These are phyloP conservation scores for Cetoscarus ocellatus DNA, from an alignment of 2,797 vertebrate genomes.

Conservation along the genomic window DNA sequence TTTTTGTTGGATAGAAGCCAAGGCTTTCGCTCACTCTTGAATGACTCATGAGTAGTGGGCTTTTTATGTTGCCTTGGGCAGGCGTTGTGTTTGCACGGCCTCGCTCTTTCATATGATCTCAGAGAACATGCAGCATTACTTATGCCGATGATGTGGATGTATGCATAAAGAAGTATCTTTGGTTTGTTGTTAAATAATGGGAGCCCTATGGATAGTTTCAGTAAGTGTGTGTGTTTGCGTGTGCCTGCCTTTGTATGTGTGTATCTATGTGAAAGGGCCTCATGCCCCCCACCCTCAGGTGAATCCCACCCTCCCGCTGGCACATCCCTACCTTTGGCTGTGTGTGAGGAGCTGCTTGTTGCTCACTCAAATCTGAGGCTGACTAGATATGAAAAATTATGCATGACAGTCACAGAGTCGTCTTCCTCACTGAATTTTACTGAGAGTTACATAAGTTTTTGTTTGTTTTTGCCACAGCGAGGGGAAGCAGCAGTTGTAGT, in stretches of 20 bases:
- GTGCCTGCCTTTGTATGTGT: not conserved
- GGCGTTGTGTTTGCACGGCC: constrained; percentile 42
- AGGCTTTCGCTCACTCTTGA: constrained; percentile 46
- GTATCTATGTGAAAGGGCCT: not conserved
- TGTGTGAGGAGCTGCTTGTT: constrained; percentile 41
- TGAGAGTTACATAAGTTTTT: constrained; percentile 5
- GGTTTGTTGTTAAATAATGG: no score
- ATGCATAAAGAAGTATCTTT: not conserved
- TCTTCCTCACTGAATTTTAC: not conserved
- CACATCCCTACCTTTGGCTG: constrained; percentile 72
- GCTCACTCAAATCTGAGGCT: constrained; percentile 46
- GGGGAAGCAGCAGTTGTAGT: not conserved
- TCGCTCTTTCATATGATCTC: constrained; percentile 20
- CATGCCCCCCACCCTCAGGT: constrained; percentile 37
- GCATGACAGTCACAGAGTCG: constrained; percentile 5
- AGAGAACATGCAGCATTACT: not conserved
- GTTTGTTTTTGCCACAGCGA: not conserved
- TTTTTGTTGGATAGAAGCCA: constrained; percentile 65
- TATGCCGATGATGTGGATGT: not conserved
- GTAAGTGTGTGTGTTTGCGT: no score
- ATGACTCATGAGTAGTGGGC: constrained; percentile 53
- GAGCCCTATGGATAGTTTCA: no score
- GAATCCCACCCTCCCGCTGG: constrained; percentile 32
- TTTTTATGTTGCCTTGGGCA: constrained; percentile 43
- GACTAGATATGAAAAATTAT: constrained; percentile 34